phyloP scores from a whole-genome alignment of 2,888 invertebrate species.

The Axea sp. region DNA sequence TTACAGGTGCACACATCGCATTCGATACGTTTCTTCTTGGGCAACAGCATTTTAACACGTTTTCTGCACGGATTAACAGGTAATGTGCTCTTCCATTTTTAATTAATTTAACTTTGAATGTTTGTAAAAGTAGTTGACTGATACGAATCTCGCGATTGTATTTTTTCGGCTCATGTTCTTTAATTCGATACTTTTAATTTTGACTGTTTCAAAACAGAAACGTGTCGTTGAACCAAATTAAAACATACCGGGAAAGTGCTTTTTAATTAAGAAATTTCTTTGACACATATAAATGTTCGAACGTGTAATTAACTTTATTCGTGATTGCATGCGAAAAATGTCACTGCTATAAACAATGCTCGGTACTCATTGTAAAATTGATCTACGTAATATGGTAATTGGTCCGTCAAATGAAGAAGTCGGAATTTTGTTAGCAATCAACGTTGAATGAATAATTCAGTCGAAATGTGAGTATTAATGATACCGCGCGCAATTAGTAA shows the following conservation, averaged over 20 bases:
- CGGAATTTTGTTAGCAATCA: slow-evolving; percentile 31
- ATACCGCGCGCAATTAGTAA: slow-evolving; percentile 13
- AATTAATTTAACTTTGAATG: slow-evolving; percentile 6
- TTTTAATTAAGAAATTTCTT: slow-evolving; percentile 20
- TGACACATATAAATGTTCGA: too few relatives aligned
- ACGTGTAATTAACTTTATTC: too few relatives aligned
- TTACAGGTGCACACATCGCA: too few relatives aligned
- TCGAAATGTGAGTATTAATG: slow-evolving; percentile 20
- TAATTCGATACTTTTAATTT: not conserved
- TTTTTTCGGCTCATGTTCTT: not conserved
- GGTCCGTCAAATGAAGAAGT: slow-evolving; percentile 13
- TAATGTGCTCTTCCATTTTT: not conserved
- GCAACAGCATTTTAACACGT: not conserved
- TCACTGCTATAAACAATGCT: not conserved
- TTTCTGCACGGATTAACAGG: not conserved
- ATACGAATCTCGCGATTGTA: not conserved
- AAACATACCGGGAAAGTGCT: not conserved
- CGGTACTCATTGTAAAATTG: slow-evolving; percentile 4
- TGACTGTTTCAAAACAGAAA: slow-evolving; percentile 4
- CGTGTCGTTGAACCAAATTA: not conserved
- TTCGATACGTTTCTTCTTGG: too few relatives aligned
- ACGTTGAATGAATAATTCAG: slow-evolving; percentile 24
- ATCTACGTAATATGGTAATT: slow-evolving; percentile 15
- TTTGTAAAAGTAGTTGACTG: not conserved
- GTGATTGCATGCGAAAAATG: not conserved